Evolutionary conservation across 2,797 vertebrate species (phyloP), one percentile per base, ranked within the genome.

Genomic region (Pteropus rufus): DNA sequence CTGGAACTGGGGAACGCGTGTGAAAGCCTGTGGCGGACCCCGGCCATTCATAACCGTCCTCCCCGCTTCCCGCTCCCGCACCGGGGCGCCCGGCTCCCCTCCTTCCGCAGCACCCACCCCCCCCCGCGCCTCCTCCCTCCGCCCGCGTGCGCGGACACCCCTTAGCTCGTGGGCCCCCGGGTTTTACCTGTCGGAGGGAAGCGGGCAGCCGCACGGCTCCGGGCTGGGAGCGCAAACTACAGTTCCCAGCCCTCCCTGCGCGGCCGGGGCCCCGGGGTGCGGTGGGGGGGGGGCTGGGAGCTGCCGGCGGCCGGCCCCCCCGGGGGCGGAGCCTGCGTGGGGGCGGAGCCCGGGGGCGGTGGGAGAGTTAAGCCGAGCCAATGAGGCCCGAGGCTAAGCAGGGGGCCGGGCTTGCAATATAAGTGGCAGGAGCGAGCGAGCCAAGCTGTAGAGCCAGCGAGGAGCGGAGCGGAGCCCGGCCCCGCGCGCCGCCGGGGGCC

Each of bases 371-470:
- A 94, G 97, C 91, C 90, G 39, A 98, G 96, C 98, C 98, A 98
- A 98, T 98, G 98, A 97, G 97, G 83, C 52, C 29, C 60, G 92
- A 94, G 84, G 97, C 95, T 88, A 93, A 94, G 80, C 89, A 96
- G 98, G 96, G 98, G 98, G 98, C 91, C 73, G 94, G 98, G 98
- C 97, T 96, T 97, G 77, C 94, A 41, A 54, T 97, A 60, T 88
- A 94, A 93, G 96, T 69, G 98, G 95, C 95, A 94, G 98, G 96
- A 97, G 97, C 96, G 93, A 79, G 91, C 72, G 92, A 97, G 97
- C 89, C 29, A 58, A 96, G 97, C 96, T 84, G 95, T 84, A n/a
- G 95, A 97, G 97, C 91, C 97, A 94, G 97, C 95, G 97, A 91
- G 95, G 96, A 97, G 98, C 77, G 96, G 56, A 96, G 97, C 97